Percentiles rank a stretch among this genome's conserved stretches.
These are phyloP conservation scores for Azorinus chamasolen DNA, from an alignment of 2,888 invertebrate genomes.

Conservation along the genomic window DNA sequence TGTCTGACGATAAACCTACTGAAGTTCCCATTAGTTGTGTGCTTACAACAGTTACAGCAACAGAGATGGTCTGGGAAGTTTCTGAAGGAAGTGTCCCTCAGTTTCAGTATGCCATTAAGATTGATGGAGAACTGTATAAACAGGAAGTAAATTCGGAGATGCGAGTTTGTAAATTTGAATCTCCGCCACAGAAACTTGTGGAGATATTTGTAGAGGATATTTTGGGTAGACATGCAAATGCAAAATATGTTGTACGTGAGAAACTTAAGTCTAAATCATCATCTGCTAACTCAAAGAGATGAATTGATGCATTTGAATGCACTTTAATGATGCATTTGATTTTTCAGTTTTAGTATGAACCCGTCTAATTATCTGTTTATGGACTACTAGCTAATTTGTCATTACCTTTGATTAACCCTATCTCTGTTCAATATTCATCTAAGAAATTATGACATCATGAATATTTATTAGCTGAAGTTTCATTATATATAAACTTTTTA, in stretches of 20 bases:
- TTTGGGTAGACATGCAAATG: constrained; percentile 42
- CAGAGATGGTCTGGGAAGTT: constrained; percentile 61
- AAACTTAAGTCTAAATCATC: too few species aligned
- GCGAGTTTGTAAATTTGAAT: constrained; percentile 39
- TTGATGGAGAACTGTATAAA: constrained; percentile 45
- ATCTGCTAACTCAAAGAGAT: too few species aligned
- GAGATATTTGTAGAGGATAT: constrained; percentile 59
- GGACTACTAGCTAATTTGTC: too few species aligned
- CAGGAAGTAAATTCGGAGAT: constrained; percentile 52
- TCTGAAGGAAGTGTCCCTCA: constrained; percentile 64
- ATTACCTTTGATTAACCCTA: too few species aligned
- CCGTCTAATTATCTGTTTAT: too few species aligned
- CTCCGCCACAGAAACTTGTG: constrained; percentile 34
- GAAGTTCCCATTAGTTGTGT: constrained; percentile 56
- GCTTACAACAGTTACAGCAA: constrained; percentile 43
- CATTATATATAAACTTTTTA: too few species aligned
- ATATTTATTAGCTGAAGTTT: too few species aligned
- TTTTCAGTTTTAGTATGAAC: too few species aligned
- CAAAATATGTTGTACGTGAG: constrained; percentile 27
- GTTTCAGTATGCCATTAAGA: constrained; percentile 59
- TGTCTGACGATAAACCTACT: constrained; percentile 39
- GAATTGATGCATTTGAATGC: too few species aligned
- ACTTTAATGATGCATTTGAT: too few species aligned
- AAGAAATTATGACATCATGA: too few species aligned
- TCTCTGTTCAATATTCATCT: too few species aligned